Evolutionary conservation across 2,888 invertebrate species (phyloP).

Genomic region (Alitta virens): DNA sequence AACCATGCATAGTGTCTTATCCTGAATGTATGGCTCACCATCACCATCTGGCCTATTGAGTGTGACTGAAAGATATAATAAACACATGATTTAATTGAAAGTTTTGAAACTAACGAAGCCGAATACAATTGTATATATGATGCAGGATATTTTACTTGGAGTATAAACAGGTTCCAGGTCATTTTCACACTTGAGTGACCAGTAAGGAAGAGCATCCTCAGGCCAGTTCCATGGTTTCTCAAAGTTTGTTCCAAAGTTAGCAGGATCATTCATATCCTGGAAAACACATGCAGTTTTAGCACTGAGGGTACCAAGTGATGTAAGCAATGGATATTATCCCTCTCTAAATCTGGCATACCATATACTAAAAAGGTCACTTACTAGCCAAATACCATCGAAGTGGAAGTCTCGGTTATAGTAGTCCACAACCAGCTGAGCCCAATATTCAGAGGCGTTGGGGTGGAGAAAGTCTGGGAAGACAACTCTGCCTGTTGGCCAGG

Average conservation of each 20-base stretch:
- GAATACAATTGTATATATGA: too few relatives aligned
- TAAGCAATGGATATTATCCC: too few relatives aligned
- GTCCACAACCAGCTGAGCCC: slow-evolving; percentile 42
- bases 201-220: slow-evolving; percentile 39
- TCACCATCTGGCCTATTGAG: too few relatives aligned
- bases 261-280: slow-evolving; percentile 59
- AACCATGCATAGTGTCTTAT: slow-evolving; percentile 51
- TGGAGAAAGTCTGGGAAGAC: slow-evolving; percentile 53
- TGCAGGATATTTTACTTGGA: slow-evolving; percentile 48
- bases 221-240: slow-evolving; percentile 53
- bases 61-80: too few relatives aligned
- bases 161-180: slow-evolving; percentile 50
- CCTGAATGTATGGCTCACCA: slow-evolving; percentile 6
- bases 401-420: slow-evolving; percentile 29
- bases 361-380: slow-evolving; percentile 51
- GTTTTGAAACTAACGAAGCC: too few relatives aligned
- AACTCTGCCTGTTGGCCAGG: slow-evolving; percentile 45
- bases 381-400: slow-evolving; percentile 55
- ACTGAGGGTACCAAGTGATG: too few relatives aligned
- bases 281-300: not conserved
- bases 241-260: slow-evolving; percentile 56
- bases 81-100: too few relatives aligned
- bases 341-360: slow-evolving; percentile 46
- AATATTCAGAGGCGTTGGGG: slow-evolving; percentile 35
- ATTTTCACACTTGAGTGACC: slow-evolving; percentile 49